Evolutionary conservation across 2,113 vertebrate genomes (phyloP).

Genomic region (Neoarius graeffei): DNA sequence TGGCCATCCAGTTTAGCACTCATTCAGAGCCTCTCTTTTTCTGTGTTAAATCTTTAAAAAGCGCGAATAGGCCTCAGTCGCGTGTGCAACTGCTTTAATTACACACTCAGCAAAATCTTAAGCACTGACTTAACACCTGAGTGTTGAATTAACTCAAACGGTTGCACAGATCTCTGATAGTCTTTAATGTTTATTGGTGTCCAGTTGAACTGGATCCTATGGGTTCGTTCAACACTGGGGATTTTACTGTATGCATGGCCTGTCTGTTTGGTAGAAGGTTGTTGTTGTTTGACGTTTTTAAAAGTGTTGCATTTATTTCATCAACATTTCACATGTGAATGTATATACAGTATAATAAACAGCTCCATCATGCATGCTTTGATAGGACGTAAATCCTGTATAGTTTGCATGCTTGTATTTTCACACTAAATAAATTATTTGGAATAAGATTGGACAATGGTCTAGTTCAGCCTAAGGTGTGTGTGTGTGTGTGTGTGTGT

Average conservation of each 20-base stretch:
- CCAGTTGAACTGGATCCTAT: not conserved
- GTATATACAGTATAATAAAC: too few species aligned
- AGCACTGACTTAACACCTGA: not conserved
- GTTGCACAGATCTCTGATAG: not conserved
- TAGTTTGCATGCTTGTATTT: not conserved
- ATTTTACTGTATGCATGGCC: not conserved
- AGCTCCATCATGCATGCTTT: not conserved
- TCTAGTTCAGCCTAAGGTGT: not conserved
- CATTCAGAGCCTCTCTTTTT: slow-evolving; percentile 29
- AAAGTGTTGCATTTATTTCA: not conserved
- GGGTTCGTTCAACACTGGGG: too few species aligned
- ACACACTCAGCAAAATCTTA: slow-evolving; percentile 25
- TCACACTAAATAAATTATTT: too few species aligned
- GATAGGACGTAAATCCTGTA: not conserved
- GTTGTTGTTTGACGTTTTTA: not conserved
- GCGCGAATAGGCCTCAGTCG: slow-evolving; percentile 15
- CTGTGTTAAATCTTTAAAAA: slow-evolving; percentile 20
- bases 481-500: not conserved
- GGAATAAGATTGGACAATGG: not conserved
- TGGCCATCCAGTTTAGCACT: slow-evolving; percentile 46
- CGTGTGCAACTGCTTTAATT: slow-evolving; percentile 20
- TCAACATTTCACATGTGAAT: not conserved
- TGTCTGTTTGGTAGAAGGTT: not conserved
- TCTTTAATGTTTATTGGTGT: not conserved
- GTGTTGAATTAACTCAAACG: not conserved